A percentile compares a stretch with the other conserved stretches of the same genome.
Conservation (phyloP, 2,797 vertebrate species). For the Sebastes oblongus region DNA sequence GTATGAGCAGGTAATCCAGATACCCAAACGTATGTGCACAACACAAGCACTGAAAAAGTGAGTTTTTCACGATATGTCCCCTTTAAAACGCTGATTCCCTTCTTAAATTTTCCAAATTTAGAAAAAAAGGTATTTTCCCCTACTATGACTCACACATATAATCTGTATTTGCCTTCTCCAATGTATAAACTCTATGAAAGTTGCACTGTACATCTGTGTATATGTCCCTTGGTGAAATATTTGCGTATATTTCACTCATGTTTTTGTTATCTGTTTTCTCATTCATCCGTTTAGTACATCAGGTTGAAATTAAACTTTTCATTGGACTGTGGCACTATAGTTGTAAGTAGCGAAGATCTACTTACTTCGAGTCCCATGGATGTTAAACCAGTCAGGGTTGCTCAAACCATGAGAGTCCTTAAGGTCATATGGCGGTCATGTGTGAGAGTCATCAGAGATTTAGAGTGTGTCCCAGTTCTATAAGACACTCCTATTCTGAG, state of each 20-base stretch:
- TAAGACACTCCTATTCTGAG: neutral
- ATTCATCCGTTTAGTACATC: neutral
- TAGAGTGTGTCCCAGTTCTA: neutral
- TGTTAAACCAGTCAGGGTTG: neutral
- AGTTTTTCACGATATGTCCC: too few relatives aligned
- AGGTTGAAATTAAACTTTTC: too few relatives aligned
- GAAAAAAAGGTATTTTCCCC: neutral
- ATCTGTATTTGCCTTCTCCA: neutral
- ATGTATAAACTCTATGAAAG: neutral
- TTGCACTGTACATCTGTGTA: neutral
- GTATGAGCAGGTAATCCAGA: too few relatives aligned
- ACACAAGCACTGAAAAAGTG: too few relatives aligned
- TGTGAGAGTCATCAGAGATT: neutral
- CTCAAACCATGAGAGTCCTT: neutral
- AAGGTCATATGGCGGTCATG: neutral
- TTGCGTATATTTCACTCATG: neutral
- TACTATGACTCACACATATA: rapidly evolving
- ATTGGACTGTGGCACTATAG: neutral
- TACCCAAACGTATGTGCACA: too few relatives aligned
- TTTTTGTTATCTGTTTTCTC: neutral
- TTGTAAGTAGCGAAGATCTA: neutral
- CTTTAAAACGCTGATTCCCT: neutral
- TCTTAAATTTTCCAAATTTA: neutral
- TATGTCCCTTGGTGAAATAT: too few relatives aligned
- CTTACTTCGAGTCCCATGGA: neutral